These are phyloP conservation scores for Lamellibrachia columna DNA, from an alignment of 2,888 invertebrate species.

Conservation along the genomic window DNA sequence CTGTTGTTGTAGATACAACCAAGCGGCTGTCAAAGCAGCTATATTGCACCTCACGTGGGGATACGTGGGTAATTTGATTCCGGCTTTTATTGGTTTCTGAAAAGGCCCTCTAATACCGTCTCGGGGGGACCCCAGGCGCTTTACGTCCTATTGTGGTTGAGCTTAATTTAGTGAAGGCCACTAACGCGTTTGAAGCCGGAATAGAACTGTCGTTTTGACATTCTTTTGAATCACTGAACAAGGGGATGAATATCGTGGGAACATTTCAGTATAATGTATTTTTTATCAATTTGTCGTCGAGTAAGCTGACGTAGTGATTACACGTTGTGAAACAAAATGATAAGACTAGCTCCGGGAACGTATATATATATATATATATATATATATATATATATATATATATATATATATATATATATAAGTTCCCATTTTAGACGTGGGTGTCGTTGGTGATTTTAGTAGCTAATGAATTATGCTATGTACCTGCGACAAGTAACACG, in stretches of 20 bases:
- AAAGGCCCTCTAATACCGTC: not conserved
- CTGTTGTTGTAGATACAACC: not conserved
- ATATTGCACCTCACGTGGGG: not conserved
- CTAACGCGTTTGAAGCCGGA: not conserved
- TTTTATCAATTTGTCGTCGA: not conserved
- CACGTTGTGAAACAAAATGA: not conserved
- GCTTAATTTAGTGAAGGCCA: not conserved
- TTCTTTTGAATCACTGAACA: not conserved
- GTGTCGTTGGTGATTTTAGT: no score
- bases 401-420: no score
- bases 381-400: no score
- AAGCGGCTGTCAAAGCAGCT: not conserved
- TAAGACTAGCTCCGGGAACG: no score
- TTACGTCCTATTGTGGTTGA: not conserved
- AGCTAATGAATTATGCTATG: no score
- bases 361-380: no score
- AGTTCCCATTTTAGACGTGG: no score
- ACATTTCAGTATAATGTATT: not conserved
- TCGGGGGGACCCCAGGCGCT: not conserved
- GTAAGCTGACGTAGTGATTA: not conserved
- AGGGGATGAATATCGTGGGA: not conserved
- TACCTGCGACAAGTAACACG: no score
- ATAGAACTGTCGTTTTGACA: not conserved
- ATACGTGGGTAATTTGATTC: not conserved
- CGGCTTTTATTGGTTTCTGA: not conserved